Percentiles rank a stretch among this genome's conserved stretches.
phyloP scores from a whole-genome alignment of 2,888 invertebrate genomes.

The Lagria hirta region DNA sequence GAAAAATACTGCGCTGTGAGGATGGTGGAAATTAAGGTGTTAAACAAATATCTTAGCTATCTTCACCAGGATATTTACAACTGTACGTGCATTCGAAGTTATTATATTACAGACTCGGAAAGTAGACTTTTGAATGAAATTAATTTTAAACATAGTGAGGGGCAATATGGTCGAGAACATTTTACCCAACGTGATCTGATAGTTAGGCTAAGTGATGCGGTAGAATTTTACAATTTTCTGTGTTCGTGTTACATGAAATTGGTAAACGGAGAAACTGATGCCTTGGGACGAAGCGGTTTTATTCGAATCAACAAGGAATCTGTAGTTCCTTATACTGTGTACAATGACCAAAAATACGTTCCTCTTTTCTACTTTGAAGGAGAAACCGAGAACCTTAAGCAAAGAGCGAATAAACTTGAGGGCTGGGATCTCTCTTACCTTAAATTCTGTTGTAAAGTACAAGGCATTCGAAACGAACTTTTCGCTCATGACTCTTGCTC shows the following conservation, averaged over 20 bases:
- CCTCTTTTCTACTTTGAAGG: constrained; percentile 90
- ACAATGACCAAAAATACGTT: constrained; percentile 82
- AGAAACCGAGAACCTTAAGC: constrained; percentile 87
- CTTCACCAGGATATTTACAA: constrained; percentile 88
- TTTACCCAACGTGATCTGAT: constrained; percentile 89
- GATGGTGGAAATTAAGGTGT: constrained; percentile 88
- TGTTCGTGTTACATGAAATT: constrained; percentile 87
- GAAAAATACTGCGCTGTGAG: constrained; percentile 92
- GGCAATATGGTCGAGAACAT: constrained; percentile 82
- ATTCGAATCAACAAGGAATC: constrained; percentile 91
- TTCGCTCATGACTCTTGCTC: constrained; percentile 90
- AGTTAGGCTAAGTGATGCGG: constrained; percentile 83
- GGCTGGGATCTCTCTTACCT: constrained; percentile 92
- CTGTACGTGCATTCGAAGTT: constrained; percentile 88
- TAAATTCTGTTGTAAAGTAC: constrained; percentile 93
- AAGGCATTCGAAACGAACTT: constrained; percentile 86
- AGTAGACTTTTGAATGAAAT: constrained; percentile 89
- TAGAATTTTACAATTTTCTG: constrained; percentile 87
- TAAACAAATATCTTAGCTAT: constrained; percentile 85
- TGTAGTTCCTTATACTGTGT: constrained; percentile 88
- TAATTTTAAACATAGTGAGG: constrained; percentile 88
- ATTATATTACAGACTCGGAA: constrained; percentile 90
- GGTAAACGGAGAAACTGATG: constrained; percentile 67
- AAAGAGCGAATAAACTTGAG: constrained; percentile 82
- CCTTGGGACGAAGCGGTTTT: constrained; percentile 83